Evolutionary conservation across 2,113 vertebrate genomes (phyloP).

Genomic region (Meriones unguiculatus): DNA sequence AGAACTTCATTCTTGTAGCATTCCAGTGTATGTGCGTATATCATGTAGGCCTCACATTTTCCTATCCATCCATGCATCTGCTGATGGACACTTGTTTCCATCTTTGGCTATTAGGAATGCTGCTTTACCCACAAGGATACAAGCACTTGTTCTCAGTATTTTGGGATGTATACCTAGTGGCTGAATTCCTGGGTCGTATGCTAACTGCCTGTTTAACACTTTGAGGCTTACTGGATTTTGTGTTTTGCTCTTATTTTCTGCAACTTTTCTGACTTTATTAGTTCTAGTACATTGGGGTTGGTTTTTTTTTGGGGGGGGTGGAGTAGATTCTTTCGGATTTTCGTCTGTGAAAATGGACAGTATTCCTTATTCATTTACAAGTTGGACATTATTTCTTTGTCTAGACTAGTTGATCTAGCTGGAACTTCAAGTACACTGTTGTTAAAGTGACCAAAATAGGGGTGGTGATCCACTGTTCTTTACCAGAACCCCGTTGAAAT

Average conservation of each 20-base stretch:
- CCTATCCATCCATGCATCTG: background rate
- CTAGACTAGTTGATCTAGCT: background rate
- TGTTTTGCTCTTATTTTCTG: constrained; percentile 27
- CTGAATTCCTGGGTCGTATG: background rate
- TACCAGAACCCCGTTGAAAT: constrained; percentile 1
- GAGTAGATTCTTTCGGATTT: background rate
- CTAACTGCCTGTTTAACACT: background rate
- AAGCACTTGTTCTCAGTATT: constrained; percentile 26
- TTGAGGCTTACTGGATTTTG: background rate
- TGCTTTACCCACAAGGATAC: background rate
- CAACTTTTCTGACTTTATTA: background rate
- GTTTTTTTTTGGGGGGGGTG: background rate
- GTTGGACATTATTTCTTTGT: background rate
- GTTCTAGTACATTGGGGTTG: background rate
- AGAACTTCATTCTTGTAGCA: background rate
- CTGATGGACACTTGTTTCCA: background rate
- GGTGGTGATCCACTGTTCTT: background rate
- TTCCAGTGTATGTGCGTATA: background rate
- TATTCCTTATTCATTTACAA: background rate
- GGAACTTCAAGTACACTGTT: background rate
- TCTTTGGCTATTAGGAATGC: background rate
- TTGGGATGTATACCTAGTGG: background rate
- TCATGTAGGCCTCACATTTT: background rate
- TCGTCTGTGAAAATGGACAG: background rate
- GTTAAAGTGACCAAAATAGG: background rate